These are phyloP conservation scores for Zoanthus sansibaricus DNA, from an alignment of 92 coral and sea anemone species.

Conservation along the genomic window DNA sequence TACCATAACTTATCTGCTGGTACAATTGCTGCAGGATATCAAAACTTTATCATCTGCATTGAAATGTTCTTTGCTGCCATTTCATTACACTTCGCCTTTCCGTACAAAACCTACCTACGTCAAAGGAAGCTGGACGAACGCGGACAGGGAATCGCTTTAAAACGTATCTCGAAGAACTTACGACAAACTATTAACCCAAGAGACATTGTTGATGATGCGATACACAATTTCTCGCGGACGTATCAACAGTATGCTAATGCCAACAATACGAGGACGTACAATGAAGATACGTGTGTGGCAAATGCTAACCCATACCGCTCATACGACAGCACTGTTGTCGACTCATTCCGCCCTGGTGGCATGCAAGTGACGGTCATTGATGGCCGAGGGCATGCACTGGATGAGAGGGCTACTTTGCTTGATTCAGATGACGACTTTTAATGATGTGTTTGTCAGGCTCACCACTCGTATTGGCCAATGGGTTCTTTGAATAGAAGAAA, in stretches of 20 bases:
- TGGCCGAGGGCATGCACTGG: conserved; percentile 68
- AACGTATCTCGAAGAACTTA: conserved; percentile 92
- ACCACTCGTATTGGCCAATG: neutral
- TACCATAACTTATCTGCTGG: conserved; percentile 94
- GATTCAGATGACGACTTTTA: conserved; percentile 78
- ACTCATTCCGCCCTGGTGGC: conserved; percentile 80
- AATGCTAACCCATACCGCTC: conserved; percentile 57
- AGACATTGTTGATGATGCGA: conserved; percentile 97
- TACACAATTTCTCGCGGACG: conserved; percentile 97
- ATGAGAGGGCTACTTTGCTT: conserved; percentile 81
- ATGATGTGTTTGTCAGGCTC: neutral
- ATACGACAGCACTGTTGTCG: conserved; percentile 81
- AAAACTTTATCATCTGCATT: conserved; percentile 94
- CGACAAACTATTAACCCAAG: conserved; percentile 95
- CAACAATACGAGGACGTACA: conserved; percentile 61
- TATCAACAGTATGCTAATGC: conserved; percentile 97
- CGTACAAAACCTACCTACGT: conserved; percentile 86
- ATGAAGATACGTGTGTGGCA: conserved; percentile 59
- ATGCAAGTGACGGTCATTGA: conserved; percentile 90
- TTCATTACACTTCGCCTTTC: conserved; percentile 93
- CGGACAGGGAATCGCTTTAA: conserved; percentile 95
- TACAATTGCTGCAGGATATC: conserved; percentile 97
- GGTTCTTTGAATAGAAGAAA: neutral
- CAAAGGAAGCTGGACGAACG: conserved; percentile 90
- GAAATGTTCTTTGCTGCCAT: conserved; percentile 99